A percentile compares a stretch with the other conserved stretches of the same genome.
Conservation (phyloP, 2,113 vertebrate genomes). For the Polypterus bichir region DNA sequence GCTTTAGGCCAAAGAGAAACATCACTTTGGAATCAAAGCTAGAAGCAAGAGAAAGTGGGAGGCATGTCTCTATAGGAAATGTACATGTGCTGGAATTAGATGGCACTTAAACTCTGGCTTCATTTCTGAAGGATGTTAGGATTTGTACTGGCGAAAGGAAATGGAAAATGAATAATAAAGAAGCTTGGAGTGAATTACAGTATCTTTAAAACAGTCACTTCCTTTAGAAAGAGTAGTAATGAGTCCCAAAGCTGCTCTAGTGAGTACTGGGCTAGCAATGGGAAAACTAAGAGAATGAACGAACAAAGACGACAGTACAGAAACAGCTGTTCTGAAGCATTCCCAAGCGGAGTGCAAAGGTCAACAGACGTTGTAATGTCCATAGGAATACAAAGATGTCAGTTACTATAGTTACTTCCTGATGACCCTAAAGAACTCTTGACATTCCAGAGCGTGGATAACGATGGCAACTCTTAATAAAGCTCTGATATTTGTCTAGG, state of each 20-base stretch:
- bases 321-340: not conserved
- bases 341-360: too few species aligned
- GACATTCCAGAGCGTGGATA: too few species aligned
- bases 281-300: not conserved
- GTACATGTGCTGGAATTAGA: constrained; percentile 27
- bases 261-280: not conserved
- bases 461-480: too few species aligned
- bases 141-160: constrained; percentile 16
- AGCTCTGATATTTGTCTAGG: too few species aligned
- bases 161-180: constrained; percentile 1
- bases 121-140: constrained; percentile 6
- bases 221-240: not conserved
- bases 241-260: not conserved
- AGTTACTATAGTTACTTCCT: too few species aligned
- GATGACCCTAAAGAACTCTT: too few species aligned
- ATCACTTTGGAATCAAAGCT: too few species aligned
- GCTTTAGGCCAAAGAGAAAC: too few species aligned
- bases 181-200: constrained; percentile 2
- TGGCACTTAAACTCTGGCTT: not conserved
- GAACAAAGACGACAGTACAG: not conserved
- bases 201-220: constrained; percentile 2
- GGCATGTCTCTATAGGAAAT: constrained; percentile 14
- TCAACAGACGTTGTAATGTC: too few species aligned
- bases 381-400: too few species aligned
- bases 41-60: too few species aligned